Base-by-base conservation (phyloP, 1,140 invertebrate species). In the Probaryconus sp. region DNA sequence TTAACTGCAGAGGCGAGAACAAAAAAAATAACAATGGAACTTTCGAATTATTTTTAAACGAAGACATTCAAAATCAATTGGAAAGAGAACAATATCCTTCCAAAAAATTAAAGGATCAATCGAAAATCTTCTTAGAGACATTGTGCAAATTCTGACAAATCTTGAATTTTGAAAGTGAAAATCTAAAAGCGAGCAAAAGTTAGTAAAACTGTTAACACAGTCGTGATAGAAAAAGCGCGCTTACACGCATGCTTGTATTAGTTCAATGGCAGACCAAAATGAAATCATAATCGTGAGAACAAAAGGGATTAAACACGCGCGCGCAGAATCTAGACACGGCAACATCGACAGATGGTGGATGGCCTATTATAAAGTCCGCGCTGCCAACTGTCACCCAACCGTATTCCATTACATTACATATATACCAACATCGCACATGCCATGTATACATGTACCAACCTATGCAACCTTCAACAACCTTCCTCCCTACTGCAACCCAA, bases 341-440 rank as follows among this genome's bases (percentile, higher is more conserved):
- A 38, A 37, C 33, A 56, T 67, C 68, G 72, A 70, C 72, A 76
- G 76, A 76, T 78, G 68, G 64, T 56, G 47, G 64, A 56, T 64
- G 45, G 50, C 45, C 68, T 64, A 72, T 76, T 73, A 73, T 67
- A 67, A 68, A 73, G 63, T 58, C 28, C 47, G 47, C 55, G 65
- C 64, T 61, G 51, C 60, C 60, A 76, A 78, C 77, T 70, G 76
- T 76, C 69, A 70, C 63, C 65, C 58, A 47, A 64, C 58, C 69
- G 71, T 79, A 76, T 70, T 75, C 65, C 61, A 75, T 65, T 75
- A 70, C 64, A 60, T 53, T 77, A 77, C 51, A 56, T 69, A 61
- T 24, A 18, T 53, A 24, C 48, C n/a, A n/a, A 51, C 56, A 40
- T n/a, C 50, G 50, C 33, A 37, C 38, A 38, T 35, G 65, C 38